Conservation (phyloP, 1,140 invertebrate species). For the Eumaeus atala region DNA sequence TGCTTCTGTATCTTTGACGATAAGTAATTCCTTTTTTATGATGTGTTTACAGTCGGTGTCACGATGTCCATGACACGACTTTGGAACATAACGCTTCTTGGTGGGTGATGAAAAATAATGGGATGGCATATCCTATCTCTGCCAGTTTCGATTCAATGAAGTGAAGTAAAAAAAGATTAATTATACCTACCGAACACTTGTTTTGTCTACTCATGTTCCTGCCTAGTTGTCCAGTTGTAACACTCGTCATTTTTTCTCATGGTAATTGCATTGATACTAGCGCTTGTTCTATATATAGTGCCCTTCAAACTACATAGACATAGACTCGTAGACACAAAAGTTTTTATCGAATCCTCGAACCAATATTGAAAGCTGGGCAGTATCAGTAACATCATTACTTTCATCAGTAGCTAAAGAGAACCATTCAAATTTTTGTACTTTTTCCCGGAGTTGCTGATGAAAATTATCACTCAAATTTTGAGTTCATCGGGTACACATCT, state of each 20-base stretch:
- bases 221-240: constrained; percentile 27
- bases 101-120: constrained; percentile 24
- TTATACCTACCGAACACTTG: constrained; percentile 21
- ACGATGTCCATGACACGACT: constrained; percentile 9
- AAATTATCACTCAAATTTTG: constrained; percentile 36
- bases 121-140: constrained; percentile 20
- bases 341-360: constrained; percentile 35
- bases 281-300: constrained; percentile 29
- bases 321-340: constrained; percentile 16
- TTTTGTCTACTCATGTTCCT: constrained; percentile 30
- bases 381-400: constrained; percentile 31
- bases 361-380: constrained; percentile 35
- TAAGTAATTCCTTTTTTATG: not conserved
- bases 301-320: constrained; percentile 29
- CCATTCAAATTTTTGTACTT: constrained; percentile 24
- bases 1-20: constrained; percentile 13
- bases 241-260: constrained; percentile 27
- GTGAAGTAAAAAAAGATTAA: too few relatives aligned
- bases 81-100: constrained; percentile 8
- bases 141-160: constrained; percentile 28
- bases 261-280: constrained; percentile 16
- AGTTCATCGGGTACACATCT: constrained; percentile 16
- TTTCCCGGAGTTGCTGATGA: constrained; percentile 19
- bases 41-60: constrained; percentile 4
- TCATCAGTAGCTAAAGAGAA: constrained; percentile 31